Evolutionary conservation across 2,797 vertebrate genomes (phyloP), one percentile per base, ranked within the genome.

Genomic region (Menidia menidia): DNA sequence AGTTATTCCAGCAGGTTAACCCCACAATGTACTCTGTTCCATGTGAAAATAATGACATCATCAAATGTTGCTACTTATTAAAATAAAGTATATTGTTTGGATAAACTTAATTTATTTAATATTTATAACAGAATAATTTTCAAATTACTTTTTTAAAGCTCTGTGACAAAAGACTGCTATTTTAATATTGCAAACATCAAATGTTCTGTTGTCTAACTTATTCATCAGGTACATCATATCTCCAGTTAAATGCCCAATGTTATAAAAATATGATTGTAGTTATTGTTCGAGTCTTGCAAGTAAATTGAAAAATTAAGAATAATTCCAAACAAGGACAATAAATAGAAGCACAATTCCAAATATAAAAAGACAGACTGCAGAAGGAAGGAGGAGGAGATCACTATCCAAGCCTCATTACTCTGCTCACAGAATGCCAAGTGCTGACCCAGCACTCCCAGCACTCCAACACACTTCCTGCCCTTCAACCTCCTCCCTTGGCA

Each of bases 381-480:
- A 73, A 59, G 65, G 51, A 64, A 53, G 64, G 48, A 68, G 60
- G 70, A 59, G 63, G 71, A 75, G 74, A 74, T 77, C 61, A 84
- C 58, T 77, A 72, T 87, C 76, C 15, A 69, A 89, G 91, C 83
- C 86, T 91, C 91, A 91, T 91, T 92, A 89, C 87, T 83, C 72
- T 76, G 78, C 67, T 83, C 73, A 74, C 69, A 73, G 77, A 82
- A 80, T 56, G 86, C 83, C 87, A 89, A 91, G 82, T 88, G 88
- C 90, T 92, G 92, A 93, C 84, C 87, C 25, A 88, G 90, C 90
- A 90, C 65, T 77, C 56, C 54, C 60, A 69, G 52, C 72, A 78
- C 80, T 63, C 68, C 73, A 73, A 71, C 72, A 72, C 81, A 81
- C 82, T 68, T 69, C 65, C 59, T 80, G 87, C 82, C 87, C 89